Percentiles rank a stretch among this genome's conserved stretches.
Evolutionary conservation across 1,140 invertebrate genomes (phyloP).

Genomic region (Manduca sexta): DNA sequence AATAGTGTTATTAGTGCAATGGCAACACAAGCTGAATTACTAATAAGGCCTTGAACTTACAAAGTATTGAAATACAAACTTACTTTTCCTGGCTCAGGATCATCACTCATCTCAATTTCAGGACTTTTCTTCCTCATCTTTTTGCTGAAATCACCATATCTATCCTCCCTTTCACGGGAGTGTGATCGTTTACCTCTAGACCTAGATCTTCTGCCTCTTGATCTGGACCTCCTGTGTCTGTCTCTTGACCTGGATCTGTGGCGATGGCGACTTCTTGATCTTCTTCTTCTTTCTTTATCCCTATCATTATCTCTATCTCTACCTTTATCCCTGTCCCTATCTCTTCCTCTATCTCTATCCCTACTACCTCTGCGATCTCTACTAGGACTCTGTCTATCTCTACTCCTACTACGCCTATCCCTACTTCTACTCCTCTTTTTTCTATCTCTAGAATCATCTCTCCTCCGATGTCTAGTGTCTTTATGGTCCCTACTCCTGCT

Average conservation of each 20-base stretch:
- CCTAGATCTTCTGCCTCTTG: slow-evolving; percentile 47
- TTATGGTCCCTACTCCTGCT: slow-evolving; percentile 49
- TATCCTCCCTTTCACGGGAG: slow-evolving; percentile 46
- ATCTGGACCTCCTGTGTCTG: slow-evolving; percentile 32
- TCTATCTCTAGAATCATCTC: slow-evolving; percentile 36
- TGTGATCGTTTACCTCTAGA: slow-evolving; percentile 37
- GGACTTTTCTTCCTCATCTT: slow-evolving; percentile 60
- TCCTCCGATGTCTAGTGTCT: slow-evolving; percentile 28
- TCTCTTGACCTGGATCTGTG: slow-evolving; percentile 10
- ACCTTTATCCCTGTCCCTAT: slow-evolving; percentile 26
- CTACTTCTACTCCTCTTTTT: slow-evolving; percentile 34
- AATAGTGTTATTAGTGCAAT: no score
- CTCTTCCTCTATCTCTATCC: slow-evolving; percentile 39
- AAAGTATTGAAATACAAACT: slow-evolving; percentile 8
- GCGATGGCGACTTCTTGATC: slow-evolving; percentile 30
- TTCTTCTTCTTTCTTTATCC: slow-evolving; percentile 44
- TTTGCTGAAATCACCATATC: slow-evolving; percentile 41
- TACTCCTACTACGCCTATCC: slow-evolving; percentile 44
- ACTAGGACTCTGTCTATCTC: slow-evolving; percentile 30
- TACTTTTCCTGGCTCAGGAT: slow-evolving; percentile 78
- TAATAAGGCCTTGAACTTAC: no score
- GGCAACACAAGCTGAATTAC: no score
- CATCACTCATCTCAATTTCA: slow-evolving; percentile 75
- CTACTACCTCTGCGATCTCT: slow-evolving; percentile 43
- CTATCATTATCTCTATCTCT: slow-evolving; percentile 39